Evolutionary conservation across 2,888 invertebrate genomes (phyloP), one percentile per base, ranked within the genome.

Genomic region (Hoplodrina ambigua): DNA sequence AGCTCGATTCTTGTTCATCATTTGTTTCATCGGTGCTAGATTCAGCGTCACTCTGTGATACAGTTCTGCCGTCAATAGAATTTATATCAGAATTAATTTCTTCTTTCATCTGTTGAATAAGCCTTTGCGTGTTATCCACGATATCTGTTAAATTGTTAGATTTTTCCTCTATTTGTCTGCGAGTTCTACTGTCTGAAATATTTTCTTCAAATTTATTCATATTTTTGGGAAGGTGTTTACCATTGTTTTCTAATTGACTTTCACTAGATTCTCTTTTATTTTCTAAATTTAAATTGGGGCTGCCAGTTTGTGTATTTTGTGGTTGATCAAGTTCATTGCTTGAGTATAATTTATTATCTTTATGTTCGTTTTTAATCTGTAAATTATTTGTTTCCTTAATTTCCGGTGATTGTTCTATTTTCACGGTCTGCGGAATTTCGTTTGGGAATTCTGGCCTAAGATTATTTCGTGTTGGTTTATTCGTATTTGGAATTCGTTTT

Each of bases 101-200:
- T 83, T 96, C 96, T 87, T 96, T 96, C 97, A 97, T 97, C 91
- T 97, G 97, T 80, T 97, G 96, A 74, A 97, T 97, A 54, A 97
- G 86, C 69, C 94, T 95, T 87, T 97, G 97, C 0, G 97, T 97
- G 70, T 96, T 96, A 84, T 96, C 96, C 11, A 97, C 97, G 61
- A 97, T 94, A 75, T 97, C 96, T 78, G 90, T 93, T 37, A 96
- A 86, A 78, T 96, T 95, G 69, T 86, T 93, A 4, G 91, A 69
- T 85, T 91, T 94, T 72, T 94, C 93, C 71, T 90, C 90, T 30
- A 63, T 61, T 72, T 78, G 76, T 61, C 54, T 66, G 8, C 63
- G 62, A 52, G 50, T 66, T 30, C 58, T 58, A 44, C 4, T 72
- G 13, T 52, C 54, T 15, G 30, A 6, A 44, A 20, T 52, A 49